These are phyloP conservation scores for Diabrotica virgifera DNA, from an alignment of 1,140 invertebrate species.

Conservation along the genomic window DNA sequence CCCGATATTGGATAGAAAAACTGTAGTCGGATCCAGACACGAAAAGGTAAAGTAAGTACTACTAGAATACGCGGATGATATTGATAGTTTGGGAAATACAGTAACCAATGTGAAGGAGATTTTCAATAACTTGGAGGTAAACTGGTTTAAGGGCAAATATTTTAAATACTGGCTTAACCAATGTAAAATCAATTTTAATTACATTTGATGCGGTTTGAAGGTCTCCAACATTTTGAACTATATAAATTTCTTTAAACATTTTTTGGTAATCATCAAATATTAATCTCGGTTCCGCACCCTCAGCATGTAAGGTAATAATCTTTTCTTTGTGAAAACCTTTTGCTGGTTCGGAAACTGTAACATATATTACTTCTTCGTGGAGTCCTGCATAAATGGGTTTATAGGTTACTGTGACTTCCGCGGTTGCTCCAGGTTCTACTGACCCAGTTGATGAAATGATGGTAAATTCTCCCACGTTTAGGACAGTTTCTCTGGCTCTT, in stretches of 20 bases:
- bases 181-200: too few species aligned
- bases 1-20: too few species aligned
- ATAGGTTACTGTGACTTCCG: constrained; percentile 30
- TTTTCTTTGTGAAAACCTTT: constrained; percentile 28
- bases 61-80: too few species aligned
- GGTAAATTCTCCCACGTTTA: constrained; percentile 34
- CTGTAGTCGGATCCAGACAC: too few species aligned
- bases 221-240: constrained; percentile 25
- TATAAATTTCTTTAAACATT: constrained; percentile 38
- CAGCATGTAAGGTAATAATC: constrained; percentile 27
- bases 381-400: constrained; percentile 25
- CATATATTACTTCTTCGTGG: constrained; percentile 30
- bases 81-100: too few species aligned
- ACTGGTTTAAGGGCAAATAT: too few species aligned
- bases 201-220: not conserved
- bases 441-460: constrained; percentile 35
- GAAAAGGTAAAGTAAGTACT: too few species aligned
- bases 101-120: too few species aligned
- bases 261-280: constrained; percentile 33
- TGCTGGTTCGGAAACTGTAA: constrained; percentile 33
- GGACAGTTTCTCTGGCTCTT: constrained; percentile 17
- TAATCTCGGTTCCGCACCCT: constrained; percentile 32
- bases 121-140: too few species aligned
- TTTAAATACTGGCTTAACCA: too few species aligned
- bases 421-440: constrained; percentile 28